phyloP scores from a whole-genome alignment of 1,140 invertebrate species.

The Andrena cerasifolii region DNA sequence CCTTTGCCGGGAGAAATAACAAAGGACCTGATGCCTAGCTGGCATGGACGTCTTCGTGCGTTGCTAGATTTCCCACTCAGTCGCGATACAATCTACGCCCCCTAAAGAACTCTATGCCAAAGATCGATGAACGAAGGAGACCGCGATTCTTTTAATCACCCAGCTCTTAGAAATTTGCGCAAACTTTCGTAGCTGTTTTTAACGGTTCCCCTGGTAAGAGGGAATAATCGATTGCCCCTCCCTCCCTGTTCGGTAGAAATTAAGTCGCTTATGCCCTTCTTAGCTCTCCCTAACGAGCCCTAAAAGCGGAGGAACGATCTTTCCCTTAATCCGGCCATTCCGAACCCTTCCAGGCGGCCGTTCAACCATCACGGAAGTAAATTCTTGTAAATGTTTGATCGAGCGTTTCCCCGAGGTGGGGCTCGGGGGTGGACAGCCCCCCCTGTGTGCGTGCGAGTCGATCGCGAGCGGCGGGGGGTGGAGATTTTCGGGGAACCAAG shows the following conservation, averaged over 20 bases:
- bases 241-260: neutral
- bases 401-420: neutral
- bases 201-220: neutral
- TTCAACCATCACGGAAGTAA: neutral
- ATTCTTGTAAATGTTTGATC: constrained; percentile 21
- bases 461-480: neutral
- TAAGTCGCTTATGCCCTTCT: neutral
- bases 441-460: neutral
- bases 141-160: neutral
- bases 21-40: neutral
- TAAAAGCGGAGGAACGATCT: neutral
- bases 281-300: neutral
- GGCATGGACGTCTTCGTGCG: too few relatives aligned
- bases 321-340: constrained; percentile 3
- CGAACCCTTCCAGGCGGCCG: neutral
- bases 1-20: too few relatives aligned
- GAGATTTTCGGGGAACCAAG: constrained; percentile 26
- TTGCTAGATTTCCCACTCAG: too few relatives aligned
- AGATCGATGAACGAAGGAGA: too few relatives aligned
- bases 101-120: too few relatives aligned
- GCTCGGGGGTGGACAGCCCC: neutral
- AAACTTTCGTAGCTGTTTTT: neutral
- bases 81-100: too few relatives aligned
- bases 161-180: neutral
- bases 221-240: neutral